Percentiles rank a stretch among this genome's conserved stretches.
Conservation (phyloP, 2,113 vertebrate genomes). For the Brevimyrus niger region DNA sequence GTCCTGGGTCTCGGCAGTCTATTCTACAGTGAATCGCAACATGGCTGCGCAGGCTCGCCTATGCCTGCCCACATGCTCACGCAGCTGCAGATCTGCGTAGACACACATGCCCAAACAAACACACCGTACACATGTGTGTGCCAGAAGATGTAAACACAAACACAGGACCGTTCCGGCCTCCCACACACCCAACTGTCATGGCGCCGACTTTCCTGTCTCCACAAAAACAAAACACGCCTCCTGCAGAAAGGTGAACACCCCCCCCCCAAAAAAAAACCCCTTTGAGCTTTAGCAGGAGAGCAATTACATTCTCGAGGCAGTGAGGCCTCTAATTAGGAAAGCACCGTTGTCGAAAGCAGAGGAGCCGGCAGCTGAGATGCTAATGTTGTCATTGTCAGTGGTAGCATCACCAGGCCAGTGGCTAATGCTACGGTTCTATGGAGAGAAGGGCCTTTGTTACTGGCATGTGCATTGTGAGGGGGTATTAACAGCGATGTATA, state of each 20-base stretch:
- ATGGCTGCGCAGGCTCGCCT: not conserved
- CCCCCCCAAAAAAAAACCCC: not conserved
- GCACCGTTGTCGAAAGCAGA: not conserved
- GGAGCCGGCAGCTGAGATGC: not conserved
- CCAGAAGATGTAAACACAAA: not conserved
- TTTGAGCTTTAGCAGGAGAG: not conserved
- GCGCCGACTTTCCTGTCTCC: not conserved
- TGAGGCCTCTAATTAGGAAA: slow-evolving; percentile 7
- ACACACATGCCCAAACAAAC: not conserved
- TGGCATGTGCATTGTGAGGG: not conserved
- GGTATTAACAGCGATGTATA: not conserved
- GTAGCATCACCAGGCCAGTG: not conserved
- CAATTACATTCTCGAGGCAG: not conserved
- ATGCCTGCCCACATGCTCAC: not conserved
- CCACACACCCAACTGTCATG: not conserved
- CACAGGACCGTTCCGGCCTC: not conserved
- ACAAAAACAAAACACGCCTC: not conserved
- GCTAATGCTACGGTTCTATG: not conserved
- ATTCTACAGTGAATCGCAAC: not conserved
- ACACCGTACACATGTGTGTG: not conserved
- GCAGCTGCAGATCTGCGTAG: not conserved
- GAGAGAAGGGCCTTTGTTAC: not conserved
- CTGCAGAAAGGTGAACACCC: not conserved
- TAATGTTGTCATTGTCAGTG: not conserved
- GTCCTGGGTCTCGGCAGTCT: not conserved